phyloP scores from a whole-genome alignment of 2,113 vertebrate species.

The Bettongia penicillata region DNA sequence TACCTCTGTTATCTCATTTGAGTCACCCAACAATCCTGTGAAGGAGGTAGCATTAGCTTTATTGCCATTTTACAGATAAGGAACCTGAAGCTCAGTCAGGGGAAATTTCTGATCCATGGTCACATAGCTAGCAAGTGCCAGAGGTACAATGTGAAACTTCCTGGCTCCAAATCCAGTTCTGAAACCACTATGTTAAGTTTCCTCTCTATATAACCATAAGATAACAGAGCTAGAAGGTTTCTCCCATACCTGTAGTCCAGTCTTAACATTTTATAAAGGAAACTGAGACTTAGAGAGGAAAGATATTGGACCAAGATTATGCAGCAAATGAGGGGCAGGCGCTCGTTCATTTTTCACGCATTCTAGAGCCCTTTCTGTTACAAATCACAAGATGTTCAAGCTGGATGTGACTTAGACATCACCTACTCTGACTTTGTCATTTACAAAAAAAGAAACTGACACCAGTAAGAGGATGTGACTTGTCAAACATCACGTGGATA shows the following conservation, averaged over 20 bases:
- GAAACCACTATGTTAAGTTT: fast-evolving
- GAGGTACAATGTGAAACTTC: background rate
- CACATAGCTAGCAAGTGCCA: background rate
- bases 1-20: background rate
- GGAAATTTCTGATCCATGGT: fast-evolving
- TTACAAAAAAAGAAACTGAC: background rate
- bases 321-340: background rate
- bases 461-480: background rate
- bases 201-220: background rate
- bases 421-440: background rate
- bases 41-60: fast-evolving
- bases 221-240: background rate
- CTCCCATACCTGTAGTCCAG: background rate
- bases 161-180: background rate
- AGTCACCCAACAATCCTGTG: background rate
- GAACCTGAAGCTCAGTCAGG: background rate
- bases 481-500: background rate
- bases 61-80: background rate
- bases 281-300: background rate
- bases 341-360: background rate
- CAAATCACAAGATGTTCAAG: background rate
- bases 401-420: background rate
- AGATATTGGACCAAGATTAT: background rate
- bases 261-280: background rate
- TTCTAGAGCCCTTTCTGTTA: background rate